phyloP scores from a whole-genome alignment of 2,113 vertebrate genomes.

The Protobothrops flavoviridis region DNA sequence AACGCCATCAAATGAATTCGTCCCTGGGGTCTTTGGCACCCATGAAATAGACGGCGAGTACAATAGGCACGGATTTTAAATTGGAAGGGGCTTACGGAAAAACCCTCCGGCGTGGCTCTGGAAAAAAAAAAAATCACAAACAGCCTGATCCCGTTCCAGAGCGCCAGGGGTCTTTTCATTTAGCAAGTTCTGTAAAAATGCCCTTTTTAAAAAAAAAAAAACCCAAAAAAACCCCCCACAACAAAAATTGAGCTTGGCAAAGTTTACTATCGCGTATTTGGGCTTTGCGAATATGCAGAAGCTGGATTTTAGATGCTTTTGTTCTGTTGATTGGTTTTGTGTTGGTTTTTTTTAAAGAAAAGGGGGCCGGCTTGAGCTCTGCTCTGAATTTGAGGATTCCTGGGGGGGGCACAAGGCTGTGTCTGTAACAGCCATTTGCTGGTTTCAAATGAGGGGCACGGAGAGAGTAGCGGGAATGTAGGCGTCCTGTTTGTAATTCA shows the following conservation, averaged over 20 bases:
- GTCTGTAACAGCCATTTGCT: background rate
- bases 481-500: background rate
- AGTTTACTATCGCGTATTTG: background rate
- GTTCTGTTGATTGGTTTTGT: background rate
- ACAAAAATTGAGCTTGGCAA: background rate
- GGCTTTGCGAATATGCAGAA: background rate
- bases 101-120: conserved; percentile 15
- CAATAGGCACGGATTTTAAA: background rate
- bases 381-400: background rate
- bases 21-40: background rate
- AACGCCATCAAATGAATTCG: rapidly evolving
- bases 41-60: background rate
- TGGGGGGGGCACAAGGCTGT: background rate
- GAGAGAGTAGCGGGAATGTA: background rate
- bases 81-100: background rate
- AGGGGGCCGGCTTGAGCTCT: too few species aligned
- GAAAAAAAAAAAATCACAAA: background rate
- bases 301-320: background rate
- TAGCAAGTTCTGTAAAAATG: background rate
- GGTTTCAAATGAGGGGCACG: background rate
- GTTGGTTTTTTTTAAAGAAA: background rate
- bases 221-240: too few species aligned
- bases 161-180: background rate
- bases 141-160: background rate
- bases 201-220: too few species aligned